Evolutionary conservation across 2,113 vertebrate species (phyloP).

Genomic region (Cryptomyrus ogoouensis): DNA sequence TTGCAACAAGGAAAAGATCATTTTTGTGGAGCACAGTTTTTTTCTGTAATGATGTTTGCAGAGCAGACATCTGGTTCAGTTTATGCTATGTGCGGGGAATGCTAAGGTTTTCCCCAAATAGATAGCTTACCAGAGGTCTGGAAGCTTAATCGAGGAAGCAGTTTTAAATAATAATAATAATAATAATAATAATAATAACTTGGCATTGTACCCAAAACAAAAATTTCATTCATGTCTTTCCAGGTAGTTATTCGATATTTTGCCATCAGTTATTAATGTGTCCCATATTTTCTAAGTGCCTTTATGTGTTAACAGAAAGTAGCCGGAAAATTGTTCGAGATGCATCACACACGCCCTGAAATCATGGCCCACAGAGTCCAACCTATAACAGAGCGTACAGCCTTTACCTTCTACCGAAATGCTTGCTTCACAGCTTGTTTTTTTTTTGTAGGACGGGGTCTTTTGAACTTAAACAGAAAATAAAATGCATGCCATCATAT

Average conservation of each 20-base stretch:
- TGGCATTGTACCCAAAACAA: neutral
- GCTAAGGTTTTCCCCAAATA: neutral
- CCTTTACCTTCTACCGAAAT: neutral
- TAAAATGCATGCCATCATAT: neutral
- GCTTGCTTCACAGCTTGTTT: neutral
- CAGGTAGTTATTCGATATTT: neutral
- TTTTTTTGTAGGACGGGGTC: neutral
- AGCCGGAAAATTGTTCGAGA: neutral
- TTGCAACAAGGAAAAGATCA: slow-evolving; percentile 24
- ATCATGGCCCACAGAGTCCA: neutral
- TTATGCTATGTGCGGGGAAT: neutral
- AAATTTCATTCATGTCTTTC: neutral
- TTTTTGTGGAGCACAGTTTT: slow-evolving; percentile 11
- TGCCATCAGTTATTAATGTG: neutral
- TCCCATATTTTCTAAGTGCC: neutral
- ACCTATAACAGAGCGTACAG: neutral
- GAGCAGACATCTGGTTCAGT: neutral
- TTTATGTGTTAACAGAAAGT: neutral
- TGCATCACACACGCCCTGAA: neutral
- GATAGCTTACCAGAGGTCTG: slow-evolving; percentile 7
- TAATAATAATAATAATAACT: neutral
- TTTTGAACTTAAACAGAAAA: neutral
- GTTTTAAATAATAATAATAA: neutral
- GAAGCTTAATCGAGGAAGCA: neutral
- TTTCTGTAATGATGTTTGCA: slow-evolving; percentile 26